These are phyloP conservation scores for Agrochola litura DNA, from an alignment of 2,888 invertebrate species.

Conservation along the genomic window DNA sequence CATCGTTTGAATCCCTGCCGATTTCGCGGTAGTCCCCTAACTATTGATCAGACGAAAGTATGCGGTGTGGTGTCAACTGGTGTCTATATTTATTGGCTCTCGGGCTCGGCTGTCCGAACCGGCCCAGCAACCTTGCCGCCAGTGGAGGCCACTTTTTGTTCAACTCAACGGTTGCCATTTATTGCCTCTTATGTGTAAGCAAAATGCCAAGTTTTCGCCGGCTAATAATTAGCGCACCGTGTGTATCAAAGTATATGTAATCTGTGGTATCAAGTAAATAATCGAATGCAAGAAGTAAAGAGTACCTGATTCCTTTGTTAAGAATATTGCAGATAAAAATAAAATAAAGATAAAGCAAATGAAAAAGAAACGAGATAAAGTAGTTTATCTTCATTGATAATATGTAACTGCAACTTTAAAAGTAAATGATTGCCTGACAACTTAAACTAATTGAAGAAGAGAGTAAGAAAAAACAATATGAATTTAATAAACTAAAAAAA, in stretches of 20 bases:
- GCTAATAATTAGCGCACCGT: constrained; percentile 30
- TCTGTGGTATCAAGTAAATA: no score
- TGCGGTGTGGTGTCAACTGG: constrained; percentile 59
- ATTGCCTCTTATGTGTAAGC: constrained; percentile 39
- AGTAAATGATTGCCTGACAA: background rate
- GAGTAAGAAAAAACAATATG: background rate
- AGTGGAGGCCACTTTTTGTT: constrained; percentile 81
- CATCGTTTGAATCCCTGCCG: constrained; percentile 7
- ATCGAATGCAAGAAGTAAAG: background rate
- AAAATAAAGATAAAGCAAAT: constrained; percentile 1
- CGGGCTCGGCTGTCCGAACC: constrained; percentile 71
- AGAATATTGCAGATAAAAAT: background rate
- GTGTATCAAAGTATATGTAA: no score
- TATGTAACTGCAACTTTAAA: background rate
- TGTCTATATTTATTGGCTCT: constrained; percentile 65
- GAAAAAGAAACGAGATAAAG: background rate
- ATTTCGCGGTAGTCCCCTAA: constrained; percentile 41
- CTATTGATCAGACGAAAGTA: constrained; percentile 69
- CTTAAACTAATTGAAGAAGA: constrained; percentile 11
- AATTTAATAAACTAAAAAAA: background rate
- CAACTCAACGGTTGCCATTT: constrained; percentile 44
- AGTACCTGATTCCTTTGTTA: constrained; percentile 11
- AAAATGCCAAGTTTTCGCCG: constrained; percentile 43
- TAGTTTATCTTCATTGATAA: background rate
- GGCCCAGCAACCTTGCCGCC: constrained; percentile 81